These are phyloP conservation scores for Enteromius anoplus DNA, from an alignment of 2,797 vertebrate species.

Conservation along the genomic window DNA sequence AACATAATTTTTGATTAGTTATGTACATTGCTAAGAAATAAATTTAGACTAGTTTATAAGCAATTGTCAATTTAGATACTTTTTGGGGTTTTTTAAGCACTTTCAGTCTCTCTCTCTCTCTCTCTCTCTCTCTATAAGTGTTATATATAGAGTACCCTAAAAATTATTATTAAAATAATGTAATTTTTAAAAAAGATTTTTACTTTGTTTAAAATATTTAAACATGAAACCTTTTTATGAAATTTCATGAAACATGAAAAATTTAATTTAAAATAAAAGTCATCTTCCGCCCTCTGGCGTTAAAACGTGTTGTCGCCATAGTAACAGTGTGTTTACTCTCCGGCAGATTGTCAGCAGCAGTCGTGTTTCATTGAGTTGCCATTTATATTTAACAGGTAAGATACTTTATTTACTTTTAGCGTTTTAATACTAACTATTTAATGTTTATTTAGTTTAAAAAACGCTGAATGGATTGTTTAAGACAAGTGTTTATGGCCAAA, in stretches of 20 bases:
- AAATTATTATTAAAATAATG: neutral
- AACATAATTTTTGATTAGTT: too few relatives aligned
- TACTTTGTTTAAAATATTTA: neutral
- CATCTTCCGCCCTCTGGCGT: neutral
- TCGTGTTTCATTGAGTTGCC: slow-evolving; percentile 23
- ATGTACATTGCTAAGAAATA: too few relatives aligned
- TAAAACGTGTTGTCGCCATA: slow-evolving; percentile 47
- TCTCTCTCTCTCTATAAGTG: too few relatives aligned
- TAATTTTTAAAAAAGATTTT: too few relatives aligned
- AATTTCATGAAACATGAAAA: too few relatives aligned
- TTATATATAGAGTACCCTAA: too few relatives aligned
- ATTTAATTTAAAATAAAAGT: neutral
- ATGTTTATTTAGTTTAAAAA: neutral
- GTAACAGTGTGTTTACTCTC: slow-evolving; percentile 65
- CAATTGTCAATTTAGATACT: too few relatives aligned
- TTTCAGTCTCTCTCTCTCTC: too few relatives aligned
- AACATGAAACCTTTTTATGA: too few relatives aligned
- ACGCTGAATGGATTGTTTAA: neutral
- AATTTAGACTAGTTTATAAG: too few relatives aligned
- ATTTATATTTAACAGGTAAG: slow-evolving; percentile 21
- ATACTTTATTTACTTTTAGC: neutral
- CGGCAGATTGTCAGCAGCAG: too few relatives aligned
- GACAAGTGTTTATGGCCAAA: neutral
- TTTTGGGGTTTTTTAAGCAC: too few relatives aligned
- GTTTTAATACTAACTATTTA: neutral